Conservation (phyloP, 30 jellyfish, hydroid and myxozoan species). For the Turritopsis rubra region DNA sequence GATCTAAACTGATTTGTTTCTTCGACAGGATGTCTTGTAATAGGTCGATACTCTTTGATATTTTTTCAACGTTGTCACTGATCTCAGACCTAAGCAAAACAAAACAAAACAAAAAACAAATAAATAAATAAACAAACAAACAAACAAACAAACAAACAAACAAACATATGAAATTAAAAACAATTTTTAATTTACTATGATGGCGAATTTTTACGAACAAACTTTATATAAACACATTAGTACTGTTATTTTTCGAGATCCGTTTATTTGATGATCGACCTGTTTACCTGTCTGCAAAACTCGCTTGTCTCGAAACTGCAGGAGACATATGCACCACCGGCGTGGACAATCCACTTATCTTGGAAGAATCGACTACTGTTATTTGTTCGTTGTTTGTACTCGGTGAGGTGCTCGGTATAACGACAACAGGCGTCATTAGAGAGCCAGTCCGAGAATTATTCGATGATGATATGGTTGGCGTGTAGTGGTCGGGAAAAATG, state of each 20-base stretch:
- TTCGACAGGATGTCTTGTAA: conserved; percentile 51
- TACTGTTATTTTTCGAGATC: no score
- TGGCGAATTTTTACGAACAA: no score
- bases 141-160: no score
- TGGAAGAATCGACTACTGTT: background rate
- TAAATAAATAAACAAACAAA: no score
- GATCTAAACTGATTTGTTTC: conserved; percentile 49
- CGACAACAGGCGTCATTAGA: background rate
- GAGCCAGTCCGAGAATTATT: background rate
- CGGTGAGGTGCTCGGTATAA: background rate
- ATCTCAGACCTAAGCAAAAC: conserved; percentile 39
- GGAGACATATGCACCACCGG: conserved; percentile 8
- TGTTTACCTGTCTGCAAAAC: background rate
- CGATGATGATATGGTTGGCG: background rate
- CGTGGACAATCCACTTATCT: background rate
- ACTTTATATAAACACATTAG: no score
- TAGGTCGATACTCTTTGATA: conserved; percentile 46
- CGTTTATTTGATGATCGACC: background rate
- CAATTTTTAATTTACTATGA: no score
- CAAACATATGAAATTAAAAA: no score
- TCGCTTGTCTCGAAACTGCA: background rate
- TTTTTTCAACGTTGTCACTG: conserved; percentile 60
- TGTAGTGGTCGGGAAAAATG: background rate
- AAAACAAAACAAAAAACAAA: background rate
- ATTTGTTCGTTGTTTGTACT: background rate